A percentile compares a stretch with the other conserved stretches of the same genome.
Conservation (phyloP, 1,140 invertebrate genomes). For the Drosophila burlai region DNA sequence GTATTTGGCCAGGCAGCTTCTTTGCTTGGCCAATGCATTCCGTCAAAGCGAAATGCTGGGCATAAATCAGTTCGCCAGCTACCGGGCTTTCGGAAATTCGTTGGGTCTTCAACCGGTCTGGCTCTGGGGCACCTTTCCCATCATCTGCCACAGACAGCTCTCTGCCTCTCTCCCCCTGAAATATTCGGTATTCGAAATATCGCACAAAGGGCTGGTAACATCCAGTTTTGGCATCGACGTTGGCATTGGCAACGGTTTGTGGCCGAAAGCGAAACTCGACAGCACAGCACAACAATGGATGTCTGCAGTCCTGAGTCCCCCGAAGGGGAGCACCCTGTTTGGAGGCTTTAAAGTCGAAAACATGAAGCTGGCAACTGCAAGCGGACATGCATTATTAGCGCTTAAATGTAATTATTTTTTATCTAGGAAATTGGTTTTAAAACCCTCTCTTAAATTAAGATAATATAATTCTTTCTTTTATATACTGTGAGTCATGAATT, state of each 20-base stretch:
- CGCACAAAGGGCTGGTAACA: constrained; percentile 39
- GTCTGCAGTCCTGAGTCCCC: neutral
- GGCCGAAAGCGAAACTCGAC: constrained; percentile 9
- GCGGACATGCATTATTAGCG: constrained; percentile 19
- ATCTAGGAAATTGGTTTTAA: neutral
- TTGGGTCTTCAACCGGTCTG: constrained; percentile 33
- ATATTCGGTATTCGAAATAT: constrained; percentile 11
- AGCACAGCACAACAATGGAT: constrained; percentile 18
- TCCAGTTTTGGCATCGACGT: constrained; percentile 24
- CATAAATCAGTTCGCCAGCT: constrained; percentile 73
- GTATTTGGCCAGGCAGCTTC: constrained; percentile 40
- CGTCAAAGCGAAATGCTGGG: constrained; percentile 32
- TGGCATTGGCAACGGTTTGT: constrained; percentile 33
- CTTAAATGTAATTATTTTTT: constrained; percentile 23
- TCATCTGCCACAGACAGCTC: neutral
- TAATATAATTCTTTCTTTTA: neutral
- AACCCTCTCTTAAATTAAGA: too few species aligned
- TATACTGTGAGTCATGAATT: neutral
- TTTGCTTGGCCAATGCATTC: constrained; percentile 45
- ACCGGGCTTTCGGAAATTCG: constrained; percentile 55
- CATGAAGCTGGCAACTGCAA: constrained; percentile 6
- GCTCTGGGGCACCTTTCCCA: neutral
- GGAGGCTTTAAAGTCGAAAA: constrained; percentile 24
- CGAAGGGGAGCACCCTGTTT: neutral
- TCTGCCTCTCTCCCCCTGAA: neutral